Base-by-base conservation (phyloP, 2,888 invertebrate genomes). In the Anoncus sp. region DNA sequence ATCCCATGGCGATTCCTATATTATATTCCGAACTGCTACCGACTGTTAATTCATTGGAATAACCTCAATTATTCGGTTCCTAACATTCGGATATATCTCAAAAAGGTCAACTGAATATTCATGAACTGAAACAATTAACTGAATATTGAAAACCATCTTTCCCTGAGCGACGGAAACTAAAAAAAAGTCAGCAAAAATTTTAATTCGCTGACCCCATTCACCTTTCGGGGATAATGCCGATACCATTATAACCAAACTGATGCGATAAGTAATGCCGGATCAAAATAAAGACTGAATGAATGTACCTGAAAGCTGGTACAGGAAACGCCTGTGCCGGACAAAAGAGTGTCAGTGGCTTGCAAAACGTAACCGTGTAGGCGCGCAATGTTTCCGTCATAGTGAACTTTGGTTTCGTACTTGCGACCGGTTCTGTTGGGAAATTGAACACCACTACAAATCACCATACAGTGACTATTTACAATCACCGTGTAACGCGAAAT, bases 301-400 rank as follows among this genome's bases (percentile, higher is more conserved):
- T 70, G 57, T 94, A 95, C 95, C 95, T 94, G 93, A 94, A 94
- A 90, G 92, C 93, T 88, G 95, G 95, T 89, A 93, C 93, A 82
- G 95, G 95, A 91, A 93, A 95, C 45, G 94, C 95, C 92, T 96
- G 95, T 74, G 94, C 94, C 60, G 95, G 95, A 88, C 95, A 96
- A 84, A 94, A 92, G 80, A 96, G 92, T 67, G 94, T 93, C 81
- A 94, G 86, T 76, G 91, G 76, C 72, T 60, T 59, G 62, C 70
- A 72, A 70, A 71, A 79, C 53, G 62, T 67, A 49, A 83, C 81
- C 12, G 76, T 66, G 77, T 84, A 84, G 57, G 86, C 85, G 66
- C 87, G 82, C 71, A 86, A 84, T 67, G 86, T 88, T 83, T 88
- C 88, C 81, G 85, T 84, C 72, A 87, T 86, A 40, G 91, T 87